phyloP scores from a whole-genome alignment of 2,113 vertebrate genomes.

The Mirounga angustirostris region DNA sequence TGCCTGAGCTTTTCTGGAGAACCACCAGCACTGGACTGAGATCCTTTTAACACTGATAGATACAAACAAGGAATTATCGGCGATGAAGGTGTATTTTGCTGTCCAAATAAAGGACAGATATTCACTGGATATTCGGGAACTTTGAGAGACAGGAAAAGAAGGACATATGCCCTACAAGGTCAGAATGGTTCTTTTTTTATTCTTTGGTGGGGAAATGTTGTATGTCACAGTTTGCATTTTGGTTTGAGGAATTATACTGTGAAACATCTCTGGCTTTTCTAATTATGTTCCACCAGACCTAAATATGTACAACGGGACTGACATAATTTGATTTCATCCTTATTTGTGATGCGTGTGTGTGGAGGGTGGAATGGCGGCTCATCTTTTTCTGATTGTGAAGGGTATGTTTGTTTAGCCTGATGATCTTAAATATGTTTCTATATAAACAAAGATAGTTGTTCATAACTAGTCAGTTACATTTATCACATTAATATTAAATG shows the following conservation, averaged over 20 bases:
- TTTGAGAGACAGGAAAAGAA: slow-evolving; percentile 67
- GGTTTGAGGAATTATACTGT: slow-evolving; percentile 42
- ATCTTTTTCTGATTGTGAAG: slow-evolving; percentile 64
- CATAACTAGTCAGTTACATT: not conserved
- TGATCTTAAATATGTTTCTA: slow-evolving; percentile 62
- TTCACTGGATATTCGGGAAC: slow-evolving; percentile 77
- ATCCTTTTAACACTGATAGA: slow-evolving; percentile 64
- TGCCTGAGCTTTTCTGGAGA: slow-evolving; percentile 83
- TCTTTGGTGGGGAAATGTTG: slow-evolving; percentile 24
- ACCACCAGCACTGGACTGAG: slow-evolving; percentile 77
- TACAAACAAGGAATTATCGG: not conserved
- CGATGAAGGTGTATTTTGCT: slow-evolving; percentile 69
- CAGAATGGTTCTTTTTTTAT: slow-evolving; percentile 79
- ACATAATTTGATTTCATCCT: slow-evolving; percentile 69
- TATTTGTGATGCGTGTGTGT: slow-evolving; percentile 24
- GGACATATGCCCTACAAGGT: slow-evolving; percentile 83
- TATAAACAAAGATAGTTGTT: slow-evolving; percentile 6
- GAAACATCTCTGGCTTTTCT: slow-evolving; percentile 74
- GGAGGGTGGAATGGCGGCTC: slow-evolving; percentile 12
- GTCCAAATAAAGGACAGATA: slow-evolving; percentile 65
- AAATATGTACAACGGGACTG: slow-evolving; percentile 42
- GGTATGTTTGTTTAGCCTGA: slow-evolving; percentile 53
- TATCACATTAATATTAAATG: slow-evolving; percentile 32
- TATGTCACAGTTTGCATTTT: slow-evolving; percentile 59
- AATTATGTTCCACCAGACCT: slow-evolving; percentile 69